Conservation (phyloP, 2,797 vertebrate species). For the Sardinella longiceps region DNA sequence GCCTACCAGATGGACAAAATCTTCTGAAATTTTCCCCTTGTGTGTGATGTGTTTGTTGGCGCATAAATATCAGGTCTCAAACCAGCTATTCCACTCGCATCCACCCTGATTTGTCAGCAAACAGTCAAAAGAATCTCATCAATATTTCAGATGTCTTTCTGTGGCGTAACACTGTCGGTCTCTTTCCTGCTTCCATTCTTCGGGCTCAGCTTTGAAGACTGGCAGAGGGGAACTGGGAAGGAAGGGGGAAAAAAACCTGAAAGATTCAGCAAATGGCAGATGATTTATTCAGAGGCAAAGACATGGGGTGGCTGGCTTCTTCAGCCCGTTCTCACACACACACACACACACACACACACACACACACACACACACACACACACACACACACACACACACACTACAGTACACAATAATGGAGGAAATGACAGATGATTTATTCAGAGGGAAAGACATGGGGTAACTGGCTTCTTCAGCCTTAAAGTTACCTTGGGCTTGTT, state of each 20-base stretch:
- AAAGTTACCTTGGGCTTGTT: background rate
- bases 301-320: background rate
- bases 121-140: background rate
- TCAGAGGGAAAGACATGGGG: too few species aligned
- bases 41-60: background rate
- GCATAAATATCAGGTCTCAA: background rate
- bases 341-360: too few species aligned
- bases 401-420: too few species aligned
- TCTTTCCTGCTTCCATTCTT: background rate
- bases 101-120: background rate
- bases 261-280: constrained; percentile 7
- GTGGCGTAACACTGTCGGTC: background rate
- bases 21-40: background rate
- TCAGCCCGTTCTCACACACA: too few species aligned
- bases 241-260: background rate
- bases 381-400: too few species aligned
- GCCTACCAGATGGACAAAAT: too few species aligned
- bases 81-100: background rate
- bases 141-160: background rate
- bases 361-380: too few species aligned
- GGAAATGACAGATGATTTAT: too few species aligned
- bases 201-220: background rate
- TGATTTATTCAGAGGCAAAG: background rate
- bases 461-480: background rate
- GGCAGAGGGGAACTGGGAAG: background rate